A percentile compares a stretch with the other conserved stretches of the same genome.
phyloP scores from a whole-genome alignment of 2,888 invertebrate genomes.

The Nasonovia ribisnigri region DNA sequence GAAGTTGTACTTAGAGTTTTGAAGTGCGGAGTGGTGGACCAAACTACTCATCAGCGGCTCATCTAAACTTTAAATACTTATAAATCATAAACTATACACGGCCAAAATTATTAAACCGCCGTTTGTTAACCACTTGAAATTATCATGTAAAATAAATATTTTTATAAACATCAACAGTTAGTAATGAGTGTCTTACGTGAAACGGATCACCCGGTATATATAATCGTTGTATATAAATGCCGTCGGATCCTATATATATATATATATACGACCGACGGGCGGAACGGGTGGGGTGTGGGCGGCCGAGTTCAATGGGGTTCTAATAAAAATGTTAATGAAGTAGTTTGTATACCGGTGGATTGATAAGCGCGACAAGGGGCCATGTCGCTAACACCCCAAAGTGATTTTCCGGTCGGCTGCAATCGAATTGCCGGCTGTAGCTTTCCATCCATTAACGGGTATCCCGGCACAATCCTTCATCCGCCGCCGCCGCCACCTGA shows the following conservation, averaged over 20 bases:
- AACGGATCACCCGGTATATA: background rate
- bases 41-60: no score
- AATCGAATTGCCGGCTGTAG: conserved; percentile 65
- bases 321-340: conserved; percentile 65
- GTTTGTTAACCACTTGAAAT: no score
- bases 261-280: background rate
- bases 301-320: conserved; percentile 61
- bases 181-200: no score
- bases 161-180: no score
- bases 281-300: background rate
- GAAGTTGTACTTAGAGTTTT: no score
- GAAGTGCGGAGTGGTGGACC: no score
- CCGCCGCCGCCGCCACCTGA: conserved; percentile 40
- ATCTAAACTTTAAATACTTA: no score
- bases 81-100: no score
- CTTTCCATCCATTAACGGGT: conserved; percentile 65
- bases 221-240: background rate
- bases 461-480: conserved; percentile 64
- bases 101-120: no score
- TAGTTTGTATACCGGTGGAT: conserved; percentile 64
- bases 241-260: background rate
- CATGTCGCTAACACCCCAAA: conserved; percentile 65
- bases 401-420: conserved; percentile 65
- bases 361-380: conserved; percentile 65
- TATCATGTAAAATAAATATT: no score